Conservation (phyloP, 92 coral and sea anemone species). For the Diadumene lineata region DNA sequence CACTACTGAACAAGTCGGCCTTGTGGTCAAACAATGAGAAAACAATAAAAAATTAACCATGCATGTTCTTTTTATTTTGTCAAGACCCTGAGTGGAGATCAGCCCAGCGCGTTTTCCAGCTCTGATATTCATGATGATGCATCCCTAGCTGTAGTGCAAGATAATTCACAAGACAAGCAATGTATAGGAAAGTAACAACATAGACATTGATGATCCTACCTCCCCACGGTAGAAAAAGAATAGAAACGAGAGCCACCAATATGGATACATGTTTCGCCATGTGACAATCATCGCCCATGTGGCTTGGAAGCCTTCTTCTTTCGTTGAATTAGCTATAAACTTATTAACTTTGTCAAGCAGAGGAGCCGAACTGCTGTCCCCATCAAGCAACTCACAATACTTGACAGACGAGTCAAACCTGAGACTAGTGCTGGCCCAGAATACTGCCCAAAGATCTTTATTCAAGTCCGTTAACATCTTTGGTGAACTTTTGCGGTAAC, state of each 20-base stretch:
- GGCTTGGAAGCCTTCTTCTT: slow-evolving; percentile 16
- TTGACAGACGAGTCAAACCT: neutral
- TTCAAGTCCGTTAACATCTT: slow-evolving; percentile 10
- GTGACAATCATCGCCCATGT: slow-evolving; percentile 53
- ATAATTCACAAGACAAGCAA: too few relatives aligned
- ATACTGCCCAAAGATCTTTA: slow-evolving; percentile 33
- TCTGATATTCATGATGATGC: too few relatives aligned
- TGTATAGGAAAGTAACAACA: too few relatives aligned
- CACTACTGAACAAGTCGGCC: too few relatives aligned
- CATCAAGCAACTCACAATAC: slow-evolving; percentile 8
- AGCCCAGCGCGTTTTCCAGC: too few relatives aligned
- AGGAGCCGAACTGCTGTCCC: slow-evolving; percentile 1
- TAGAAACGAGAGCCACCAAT: neutral
- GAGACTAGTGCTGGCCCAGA: slow-evolving; percentile 31
- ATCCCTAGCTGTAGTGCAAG: too few relatives aligned
- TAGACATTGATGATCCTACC: neutral
- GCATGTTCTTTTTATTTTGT: too few relatives aligned
- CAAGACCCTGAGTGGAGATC: too few relatives aligned
- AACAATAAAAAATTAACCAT: too few relatives aligned
- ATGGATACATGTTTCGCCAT: slow-evolving; percentile 46
- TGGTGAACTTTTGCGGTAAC: slow-evolving; percentile 36
- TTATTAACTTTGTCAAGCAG: slow-evolving; percentile 31
- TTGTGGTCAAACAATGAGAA: too few relatives aligned
- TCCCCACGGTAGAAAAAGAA: slow-evolving; percentile 2
- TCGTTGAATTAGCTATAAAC: slow-evolving; percentile 39